A percentile compares a stretch with the other conserved stretches of the same genome.
Evolutionary conservation across 1,140 invertebrate genomes (phyloP).

Genomic region (Lethocerus indicus): DNA sequence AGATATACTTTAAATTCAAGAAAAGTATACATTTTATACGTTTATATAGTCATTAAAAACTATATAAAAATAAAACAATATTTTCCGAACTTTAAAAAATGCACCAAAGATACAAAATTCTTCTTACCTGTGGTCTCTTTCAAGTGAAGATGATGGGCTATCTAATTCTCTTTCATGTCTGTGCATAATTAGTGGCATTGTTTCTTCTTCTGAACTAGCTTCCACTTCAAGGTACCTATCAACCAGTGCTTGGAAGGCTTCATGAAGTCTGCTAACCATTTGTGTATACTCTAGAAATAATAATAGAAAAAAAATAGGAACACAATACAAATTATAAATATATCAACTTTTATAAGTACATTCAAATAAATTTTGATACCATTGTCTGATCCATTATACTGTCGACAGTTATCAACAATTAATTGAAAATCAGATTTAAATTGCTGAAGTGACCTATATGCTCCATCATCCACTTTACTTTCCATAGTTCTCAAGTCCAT

Average conservation of each 20-base stretch:
- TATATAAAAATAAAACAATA: too few relatives aligned
- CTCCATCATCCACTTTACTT: constrained; percentile 60
- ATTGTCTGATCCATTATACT: constrained; percentile 83
- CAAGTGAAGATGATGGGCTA: constrained; percentile 15
- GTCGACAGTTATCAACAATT: constrained; percentile 77
- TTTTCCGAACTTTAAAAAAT: too few relatives aligned
- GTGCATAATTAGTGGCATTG: constrained; percentile 31
- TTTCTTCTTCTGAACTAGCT: constrained; percentile 52
- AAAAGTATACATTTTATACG: too few relatives aligned
- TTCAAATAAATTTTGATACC: constrained; percentile 35
- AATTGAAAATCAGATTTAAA: constrained; percentile 77
- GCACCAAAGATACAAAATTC: background rate
- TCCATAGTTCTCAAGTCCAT: constrained; percentile 84
- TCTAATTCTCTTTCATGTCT: constrained; percentile 9
- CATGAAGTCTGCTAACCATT: constrained; percentile 67
- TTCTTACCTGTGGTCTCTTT: background rate
- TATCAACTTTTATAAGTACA: too few relatives aligned
- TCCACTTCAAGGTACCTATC: constrained; percentile 64
- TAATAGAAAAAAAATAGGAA: constrained; percentile 1
- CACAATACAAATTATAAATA: background rate
- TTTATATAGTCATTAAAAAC: too few relatives aligned
- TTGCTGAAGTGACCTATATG: constrained; percentile 58
- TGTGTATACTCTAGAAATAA: constrained; percentile 61
- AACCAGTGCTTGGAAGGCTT: constrained; percentile 58
- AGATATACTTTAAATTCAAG: too few relatives aligned